Conservation (phyloP, 2,797 vertebrate genomes). For the Leptodactylus fallax region DNA sequence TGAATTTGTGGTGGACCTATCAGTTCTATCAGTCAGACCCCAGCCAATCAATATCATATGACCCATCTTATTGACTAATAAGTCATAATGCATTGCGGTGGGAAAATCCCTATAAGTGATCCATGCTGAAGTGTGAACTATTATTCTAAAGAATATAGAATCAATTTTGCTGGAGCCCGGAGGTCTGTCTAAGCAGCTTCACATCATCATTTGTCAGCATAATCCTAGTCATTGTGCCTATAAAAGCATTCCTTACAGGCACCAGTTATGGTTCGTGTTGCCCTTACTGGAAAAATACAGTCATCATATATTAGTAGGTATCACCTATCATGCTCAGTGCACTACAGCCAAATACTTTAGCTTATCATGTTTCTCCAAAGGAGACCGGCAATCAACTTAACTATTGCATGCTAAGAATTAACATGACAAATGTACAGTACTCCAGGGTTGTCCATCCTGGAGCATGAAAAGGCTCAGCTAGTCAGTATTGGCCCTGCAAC, state of each 20-base stretch:
- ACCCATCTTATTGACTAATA: background rate
- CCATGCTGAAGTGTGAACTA: background rate
- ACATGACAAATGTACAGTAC: background rate
- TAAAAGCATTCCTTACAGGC: slow-evolving; percentile 8
- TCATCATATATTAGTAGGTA: background rate
- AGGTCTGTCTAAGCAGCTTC: background rate
- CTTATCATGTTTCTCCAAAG: background rate
- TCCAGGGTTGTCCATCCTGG: background rate
- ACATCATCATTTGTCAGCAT: background rate
- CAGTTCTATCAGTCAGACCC: background rate
- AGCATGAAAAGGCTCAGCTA: background rate
- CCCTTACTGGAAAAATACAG: background rate
- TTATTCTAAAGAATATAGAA: slow-evolving; percentile 15
- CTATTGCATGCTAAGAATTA: background rate
- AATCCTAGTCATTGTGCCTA: background rate
- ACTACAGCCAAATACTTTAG: background rate
- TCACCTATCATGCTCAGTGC: background rate
- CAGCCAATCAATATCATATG: background rate
- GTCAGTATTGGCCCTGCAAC: background rate
- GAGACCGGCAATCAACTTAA: background rate
- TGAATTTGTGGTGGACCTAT: background rate
- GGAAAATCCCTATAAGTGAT: background rate
- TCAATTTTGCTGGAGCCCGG: slow-evolving; percentile 5
- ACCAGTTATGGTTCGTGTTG: background rate
- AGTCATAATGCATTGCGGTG: background rate